Base-by-base conservation (phyloP, 2,888 invertebrate species). In the Stenotaenia linearis region DNA sequence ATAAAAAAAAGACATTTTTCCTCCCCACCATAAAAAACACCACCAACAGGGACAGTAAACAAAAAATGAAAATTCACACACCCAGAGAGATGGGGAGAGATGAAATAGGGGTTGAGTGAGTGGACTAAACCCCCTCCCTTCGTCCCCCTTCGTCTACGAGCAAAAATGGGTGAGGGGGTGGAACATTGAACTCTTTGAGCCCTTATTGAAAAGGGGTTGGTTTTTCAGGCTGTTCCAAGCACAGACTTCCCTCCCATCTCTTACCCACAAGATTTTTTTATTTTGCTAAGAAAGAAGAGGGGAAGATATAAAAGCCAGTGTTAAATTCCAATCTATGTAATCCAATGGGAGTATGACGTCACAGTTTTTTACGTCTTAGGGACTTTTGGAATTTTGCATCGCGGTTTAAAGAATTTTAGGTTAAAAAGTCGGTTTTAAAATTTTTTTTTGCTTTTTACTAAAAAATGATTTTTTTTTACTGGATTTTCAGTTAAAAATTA, bases 51-150 rank as follows among this genome's bases (percentile, higher is more conserved):
- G 61, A 61, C 61, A 61, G 61, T 61, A 61, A 61, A 61, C 61
- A 61, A 61, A 61, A 61, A 61, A 61, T 61, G 61, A 61, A 61
- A 61, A 61, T 61, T 61, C 61, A 61, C 61, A 61, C 61, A 61
- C 61, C 61, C 61, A 61, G 61, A 61, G 28, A 61, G 21, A 45
- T 21, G 61, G 61, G 28, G 61, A 61, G 25, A 61, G 61, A 61
- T 61, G 61, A 61, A 61, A 61, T 61, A 61, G 61, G 61, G 61
- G 61, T 61, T 61, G 61, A 45, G 45, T 45, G 61, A 61, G 61
- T 61, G 61, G 61, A 61, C 61, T 23, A 61, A 61, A 61, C 61
- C 61, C 61, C 61, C 61, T 61, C 61, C 61, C 61, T 61, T 61
- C 61, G 23, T 61, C 61, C 25, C 61, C 61, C 61, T 61, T 28